Evolutionary conservation across 1,140 invertebrate genomes (phyloP), one percentile per base, ranked within the genome.

Genomic region (Drosophila pallidifrons): DNA sequence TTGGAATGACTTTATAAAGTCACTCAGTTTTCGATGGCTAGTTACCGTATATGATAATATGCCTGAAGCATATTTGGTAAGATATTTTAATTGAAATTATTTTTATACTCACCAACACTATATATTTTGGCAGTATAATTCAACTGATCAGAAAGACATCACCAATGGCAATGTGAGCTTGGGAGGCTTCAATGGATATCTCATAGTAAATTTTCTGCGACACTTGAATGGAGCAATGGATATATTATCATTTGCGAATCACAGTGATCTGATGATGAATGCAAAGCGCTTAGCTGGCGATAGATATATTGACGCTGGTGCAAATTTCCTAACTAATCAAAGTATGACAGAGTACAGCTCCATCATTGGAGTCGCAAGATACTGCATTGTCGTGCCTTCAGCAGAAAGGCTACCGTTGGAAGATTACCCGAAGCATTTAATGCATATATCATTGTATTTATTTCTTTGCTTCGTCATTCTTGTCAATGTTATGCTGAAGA

Each of bases 201-300:
- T 25, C 20, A 28, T 63, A 15, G n/a, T 49, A 13, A 63, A 11
- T 20, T 63, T 63, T 41, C 5, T 63, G 0, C 60, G 60, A 0
- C 15, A 25, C 1, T 2, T 52, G 0, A n/a, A 41, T 3, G 60
- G 32, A 15, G 52, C 8, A 5, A 63, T 63, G 60, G 47, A 63
- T 2, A 20, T 63, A 25, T 5, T 52, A 20, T 13, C 5, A 20
- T 38, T 51, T 1, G 3, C 5, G 1, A 63, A 63, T 41, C 32
- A 6, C 1, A 52, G 10, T n/a, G 32, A 63, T 41, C 8, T 35
- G 4, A 0, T 47, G 2, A 8, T 3, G 13, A 61, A 52, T 8
- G 15, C 13, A 0, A 6, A 25, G 10, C 47, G 30, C 3, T 1
- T n/a, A 0, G 7, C 11, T 0, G 46, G 15, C 5, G 15, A 16